These are phyloP conservation scores for Meles meles DNA, from an alignment of 2,113 vertebrate genomes.

Conservation along the genomic window DNA sequence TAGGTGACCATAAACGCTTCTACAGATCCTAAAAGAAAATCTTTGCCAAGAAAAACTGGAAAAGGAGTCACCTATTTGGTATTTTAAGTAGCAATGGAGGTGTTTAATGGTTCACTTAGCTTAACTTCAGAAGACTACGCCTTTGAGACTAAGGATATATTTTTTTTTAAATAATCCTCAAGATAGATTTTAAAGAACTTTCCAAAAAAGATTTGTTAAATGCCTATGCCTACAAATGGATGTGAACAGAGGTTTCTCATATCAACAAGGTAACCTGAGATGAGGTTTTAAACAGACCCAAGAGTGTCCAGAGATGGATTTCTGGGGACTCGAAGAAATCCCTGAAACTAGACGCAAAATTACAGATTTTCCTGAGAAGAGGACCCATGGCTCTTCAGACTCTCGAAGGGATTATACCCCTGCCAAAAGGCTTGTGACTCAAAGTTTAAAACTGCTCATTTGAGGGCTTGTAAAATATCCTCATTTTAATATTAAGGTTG, in stretches of 20 bases:
- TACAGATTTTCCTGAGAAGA: background rate
- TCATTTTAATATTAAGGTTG: slow-evolving; percentile 17
- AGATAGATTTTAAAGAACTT: slow-evolving; percentile 36
- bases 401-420: background rate
- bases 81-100: slow-evolving; percentile 48
- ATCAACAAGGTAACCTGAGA: slow-evolving; percentile 3
- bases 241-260: background rate
- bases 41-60: slow-evolving; percentile 1
- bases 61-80: slow-evolving; percentile 29
- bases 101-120: slow-evolving; percentile 27
- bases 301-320: background rate
- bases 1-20: background rate
- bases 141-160: slow-evolving; percentile 29
- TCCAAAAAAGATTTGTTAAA: slow-evolving; percentile 30
- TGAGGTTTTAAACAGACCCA: slow-evolving; percentile 15
- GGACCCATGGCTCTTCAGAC: background rate
- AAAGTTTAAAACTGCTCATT: background rate
- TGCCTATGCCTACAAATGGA: background rate
- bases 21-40: slow-evolving; percentile 42
- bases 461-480: background rate
- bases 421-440: background rate
- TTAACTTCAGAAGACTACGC: background rate
- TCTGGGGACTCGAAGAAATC: background rate
- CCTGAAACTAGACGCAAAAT: slow-evolving; percentile 37
- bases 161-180: slow-evolving; percentile 25